These are phyloP conservation scores for Mastigias papua DNA, from an alignment of 30 jellyfish, hydroid and myxozoan species.

Conservation along the genomic window DNA sequence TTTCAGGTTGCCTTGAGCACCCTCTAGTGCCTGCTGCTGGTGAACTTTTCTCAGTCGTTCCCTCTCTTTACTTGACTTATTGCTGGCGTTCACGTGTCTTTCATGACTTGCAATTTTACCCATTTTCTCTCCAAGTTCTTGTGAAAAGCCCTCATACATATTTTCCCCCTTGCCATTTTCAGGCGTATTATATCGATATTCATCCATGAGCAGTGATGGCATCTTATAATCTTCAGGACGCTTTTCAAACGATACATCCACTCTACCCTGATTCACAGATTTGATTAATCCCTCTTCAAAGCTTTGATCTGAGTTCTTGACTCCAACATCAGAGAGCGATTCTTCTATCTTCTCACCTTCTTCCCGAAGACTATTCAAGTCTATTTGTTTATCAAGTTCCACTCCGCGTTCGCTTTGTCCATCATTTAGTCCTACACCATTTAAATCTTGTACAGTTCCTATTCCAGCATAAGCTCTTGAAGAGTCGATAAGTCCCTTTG, in stretches of 20 bases:
- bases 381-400: background rate
- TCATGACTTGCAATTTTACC: background rate
- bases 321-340: background rate
- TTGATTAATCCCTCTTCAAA: slow-evolving; percentile 8
- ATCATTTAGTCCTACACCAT: background rate
- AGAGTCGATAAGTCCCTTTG: slow-evolving; percentile 32
- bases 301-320: slow-evolving; percentile 1
- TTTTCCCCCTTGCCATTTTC: slow-evolving; percentile 19
- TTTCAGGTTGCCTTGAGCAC: background rate
- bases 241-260: slow-evolving; percentile 2
- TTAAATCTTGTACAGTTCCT: background rate
- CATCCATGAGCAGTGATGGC: slow-evolving; percentile 45
- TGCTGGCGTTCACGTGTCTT: background rate
- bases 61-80: background rate
- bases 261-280: slow-evolving; percentile 1
- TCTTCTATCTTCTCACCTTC: slow-evolving; percentile 22
- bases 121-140: slow-evolving; percentile 2
- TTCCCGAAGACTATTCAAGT: slow-evolving; percentile 7
- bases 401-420: background rate
- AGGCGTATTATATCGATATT: slow-evolving; percentile 48
- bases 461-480: slow-evolving; percentile 23
- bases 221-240: background rate
- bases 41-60: background rate
- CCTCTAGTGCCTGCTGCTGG: background rate
- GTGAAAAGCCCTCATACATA: slow-evolving; percentile 5